Evolutionary conservation across 1,140 invertebrate species (phyloP), one percentile per base, ranked within the genome.

Genomic region (Orchestia grillus): DNA sequence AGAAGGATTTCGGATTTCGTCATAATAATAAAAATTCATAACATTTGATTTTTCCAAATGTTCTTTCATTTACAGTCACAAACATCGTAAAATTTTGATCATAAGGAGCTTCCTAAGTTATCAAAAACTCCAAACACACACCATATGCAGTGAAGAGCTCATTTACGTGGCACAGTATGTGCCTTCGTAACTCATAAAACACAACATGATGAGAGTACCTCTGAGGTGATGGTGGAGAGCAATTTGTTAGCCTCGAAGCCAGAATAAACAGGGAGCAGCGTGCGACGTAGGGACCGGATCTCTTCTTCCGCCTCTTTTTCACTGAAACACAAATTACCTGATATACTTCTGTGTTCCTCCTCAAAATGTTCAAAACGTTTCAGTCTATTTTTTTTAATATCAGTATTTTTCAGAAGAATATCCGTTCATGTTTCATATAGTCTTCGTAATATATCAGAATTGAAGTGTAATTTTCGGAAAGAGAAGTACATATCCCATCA

Each of bases 141-240:
- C 6, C 47, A 8, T 53, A 19, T 53, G 47, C 19, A 8, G 47
- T 53, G 19, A 53, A 77, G 47, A 53, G 19, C 62, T 23, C 62
- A 77, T 77, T 77, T 77, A 15, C 11, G 36, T 77, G 3, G 42
- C 28, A 91, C 3, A 91, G 28, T 28, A 91, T 36, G 8, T 42
- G 19, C n/a, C n/a, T 19, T 19, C 88, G 15, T 43, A 43, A 44
- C 8, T n/a, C 88, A 91, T 41, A 91, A 91, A 15, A 91, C 41
- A 43, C 28, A 3, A 28, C 41, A 42, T 4, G 44, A 19, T 15
- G 15, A 19, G 47, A 0, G 44, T 47, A 94, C 92, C 92, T 94
- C 92, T 40, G 92, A 94, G 4, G 92, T 94, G 92, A 94, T 94
- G 92, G 43, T 47, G 40, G 92, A 11, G 44, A 94, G 92, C 44